Base-by-base conservation (phyloP, 2,888 invertebrate genomes). In the Notocelia uddmanniana region DNA sequence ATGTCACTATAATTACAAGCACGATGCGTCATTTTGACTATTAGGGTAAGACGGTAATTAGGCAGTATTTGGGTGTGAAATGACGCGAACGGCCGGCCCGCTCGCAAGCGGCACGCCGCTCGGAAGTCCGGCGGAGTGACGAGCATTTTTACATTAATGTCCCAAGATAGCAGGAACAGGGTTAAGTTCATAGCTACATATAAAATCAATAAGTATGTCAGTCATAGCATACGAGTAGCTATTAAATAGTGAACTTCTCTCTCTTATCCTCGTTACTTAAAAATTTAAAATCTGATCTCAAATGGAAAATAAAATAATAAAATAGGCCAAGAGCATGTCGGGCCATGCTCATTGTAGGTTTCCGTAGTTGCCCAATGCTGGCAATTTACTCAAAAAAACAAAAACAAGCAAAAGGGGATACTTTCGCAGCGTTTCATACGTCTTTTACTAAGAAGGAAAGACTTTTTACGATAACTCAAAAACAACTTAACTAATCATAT, bases 61-160 rank as follows among this genome's bases (percentile, higher is more conserved):
- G 37, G 54, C 64, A 64, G 52, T 54, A 64, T 64, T 64, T 64
- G 52, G 64, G 64, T 54, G 64, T 64, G 64, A 64, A 64, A 64
- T 54, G 64, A 54, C 52, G 54, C 52, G 64, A 10, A 37, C 37
- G n/a, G 52, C 37, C 54, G 31, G 48, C 60, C 23, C 19, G 64
- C 23, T 64, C 52, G 64, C 37, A 64, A 54, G 52, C n/a, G n/a
- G n/a, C n/a, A n/a, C n/a, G n/a, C 23, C 19, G 64, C 23, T 64
- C 52, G 64, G 52, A 64, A 54, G 52, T 64, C 64, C 64, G 64
- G 64, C 19, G 50, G 13, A 55, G n/a, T 54, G 64, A 64, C 52
- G 23, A 54, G 52, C 64, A 52, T 15, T 64, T 64, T 64, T 64
- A 26, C n/a, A 37, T 34, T 50, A 31, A 63, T 64, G 64, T 64